These are phyloP conservation scores for Tachysurus fulvidraco DNA, from an alignment of 2,113 vertebrate species.

Conservation along the genomic window DNA sequence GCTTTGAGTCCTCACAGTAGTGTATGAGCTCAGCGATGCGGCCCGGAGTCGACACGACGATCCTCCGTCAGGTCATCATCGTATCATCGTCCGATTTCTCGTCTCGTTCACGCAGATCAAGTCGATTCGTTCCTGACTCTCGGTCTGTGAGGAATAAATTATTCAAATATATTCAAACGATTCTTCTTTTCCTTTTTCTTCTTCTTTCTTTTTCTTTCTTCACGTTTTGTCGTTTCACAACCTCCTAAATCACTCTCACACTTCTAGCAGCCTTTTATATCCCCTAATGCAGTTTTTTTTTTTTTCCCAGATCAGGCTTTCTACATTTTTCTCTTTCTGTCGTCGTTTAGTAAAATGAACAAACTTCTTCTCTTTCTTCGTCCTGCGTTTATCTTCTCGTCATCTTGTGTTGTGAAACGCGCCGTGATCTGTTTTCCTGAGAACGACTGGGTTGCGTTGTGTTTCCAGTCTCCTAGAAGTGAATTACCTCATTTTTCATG, in stretches of 20 bases:
- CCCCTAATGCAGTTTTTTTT: neutral
- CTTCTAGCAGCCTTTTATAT: neutral
- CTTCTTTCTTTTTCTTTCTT: neutral
- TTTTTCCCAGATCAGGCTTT: neutral
- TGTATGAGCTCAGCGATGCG: no score
- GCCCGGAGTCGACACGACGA: no score
- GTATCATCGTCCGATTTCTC: neutral
- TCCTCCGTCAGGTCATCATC: neutral
- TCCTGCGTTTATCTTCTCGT: neutral
- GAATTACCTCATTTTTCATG: neutral
- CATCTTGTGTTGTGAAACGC: neutral
- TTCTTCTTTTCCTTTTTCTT: neutral
- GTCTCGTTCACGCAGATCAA: neutral
- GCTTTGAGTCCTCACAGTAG: no score
- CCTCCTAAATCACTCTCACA: neutral
- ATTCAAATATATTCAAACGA: neutral
- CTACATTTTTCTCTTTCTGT: neutral
- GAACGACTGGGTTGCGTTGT: neutral
- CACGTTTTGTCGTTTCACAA: neutral
- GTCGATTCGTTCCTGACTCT: neutral
- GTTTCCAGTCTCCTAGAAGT: neutral
- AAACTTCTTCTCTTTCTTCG: neutral
- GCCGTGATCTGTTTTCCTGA: neutral
- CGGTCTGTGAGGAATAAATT: neutral
- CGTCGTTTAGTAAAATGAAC: neutral